Evolutionary conservation across 1,140 invertebrate species (phyloP), one percentile per base, ranked within the genome.

Genomic region (Mya arenaria): DNA sequence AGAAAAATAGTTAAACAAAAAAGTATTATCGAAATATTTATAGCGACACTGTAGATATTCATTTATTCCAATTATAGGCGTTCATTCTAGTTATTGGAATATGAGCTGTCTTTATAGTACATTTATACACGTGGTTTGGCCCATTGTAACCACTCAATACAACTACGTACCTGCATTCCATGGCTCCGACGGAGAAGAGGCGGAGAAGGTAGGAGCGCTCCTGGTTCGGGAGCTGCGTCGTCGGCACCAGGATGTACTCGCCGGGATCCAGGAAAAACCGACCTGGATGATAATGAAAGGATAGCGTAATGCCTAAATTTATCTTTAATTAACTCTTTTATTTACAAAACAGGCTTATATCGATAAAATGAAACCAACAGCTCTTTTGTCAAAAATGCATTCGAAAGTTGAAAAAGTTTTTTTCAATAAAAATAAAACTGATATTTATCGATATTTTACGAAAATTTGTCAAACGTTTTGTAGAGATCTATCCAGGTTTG

Each of bases 251-350:
- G 23, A 91, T 72, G 52, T 91, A 91, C 28, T 87, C 84, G 0
- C 90, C 90, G 0, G 90, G 90, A 34, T 88, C 85, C 6, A 90
- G 80, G 74, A 90, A 90, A 71, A 90, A 90, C 28, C 89, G 80
- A 23, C 89, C 86, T 80, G 23, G n/a, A n/a, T n/a, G n/a, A n/a
- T n/a, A n/a, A n/a, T n/a, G n/a, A n/a, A n/a, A n/a, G n/a, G n/a
- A n/a, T n/a, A n/a, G n/a, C n/a, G n/a, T n/a, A n/a, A n/a, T n/a
- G n/a, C n/a, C n/a, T n/a, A n/a, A n/a, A n/a, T n/a, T n/a, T n/a
- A n/a, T n/a, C n/a, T n/a, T n/a, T n/a, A n/a, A n/a, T n/a, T n/a
- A n/a, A n/a, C n/a, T n/a, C n/a, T n/a, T n/a, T n/a, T n/a, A n/a
- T n/a, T n/a, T n/a, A n/a, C n/a, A n/a, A n/a, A n/a, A n/a, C n/a